These are phyloP conservation scores for Mugil cephalus DNA, from an alignment of 2,113 vertebrate genomes.

Conservation along the genomic window DNA sequence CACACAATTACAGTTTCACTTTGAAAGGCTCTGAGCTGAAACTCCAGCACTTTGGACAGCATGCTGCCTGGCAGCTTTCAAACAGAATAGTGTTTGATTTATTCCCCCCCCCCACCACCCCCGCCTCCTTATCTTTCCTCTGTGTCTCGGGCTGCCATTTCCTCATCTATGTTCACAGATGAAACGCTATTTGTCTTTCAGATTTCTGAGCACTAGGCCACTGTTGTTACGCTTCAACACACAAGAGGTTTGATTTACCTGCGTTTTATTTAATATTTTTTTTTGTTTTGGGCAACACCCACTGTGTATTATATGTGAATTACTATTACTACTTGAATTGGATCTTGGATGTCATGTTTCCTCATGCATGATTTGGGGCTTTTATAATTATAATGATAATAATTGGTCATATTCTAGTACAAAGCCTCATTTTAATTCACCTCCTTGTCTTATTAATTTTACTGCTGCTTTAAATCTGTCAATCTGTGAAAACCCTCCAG, in stretches of 20 bases:
- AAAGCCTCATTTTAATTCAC: too few relatives aligned
- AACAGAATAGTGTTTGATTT: conserved; percentile 70
- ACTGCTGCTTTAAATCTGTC: too few relatives aligned
- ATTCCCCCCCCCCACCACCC: too few relatives aligned
- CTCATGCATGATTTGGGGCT: too few relatives aligned
- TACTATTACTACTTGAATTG: background rate
- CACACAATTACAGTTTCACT: conserved; percentile 74
- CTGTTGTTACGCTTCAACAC: background rate
- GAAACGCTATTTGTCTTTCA: conserved; percentile 40
- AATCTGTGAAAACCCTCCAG: too few relatives aligned
- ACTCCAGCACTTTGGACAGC: conserved; percentile 44
- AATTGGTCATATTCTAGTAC: too few relatives aligned
- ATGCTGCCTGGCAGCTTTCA: conserved; percentile 60
- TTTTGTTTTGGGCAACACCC: background rate
- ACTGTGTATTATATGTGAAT: background rate
- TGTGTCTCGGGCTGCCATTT: conserved; percentile 52
- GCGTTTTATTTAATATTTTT: background rate
- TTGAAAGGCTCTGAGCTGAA: conserved; percentile 62
- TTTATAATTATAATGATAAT: too few relatives aligned
- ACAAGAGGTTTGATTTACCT: conserved; percentile 6
- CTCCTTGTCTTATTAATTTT: too few relatives aligned
- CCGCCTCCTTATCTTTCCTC: conserved; percentile 53
- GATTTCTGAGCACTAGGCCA: background rate
- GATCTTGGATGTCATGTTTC: background rate
- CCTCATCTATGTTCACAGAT: conserved; percentile 37